Percentiles rank a stretch among this genome's conserved stretches.
phyloP scores from a whole-genome alignment of 2,113 vertebrate species.

The Ginglymostoma cirratum region DNA sequence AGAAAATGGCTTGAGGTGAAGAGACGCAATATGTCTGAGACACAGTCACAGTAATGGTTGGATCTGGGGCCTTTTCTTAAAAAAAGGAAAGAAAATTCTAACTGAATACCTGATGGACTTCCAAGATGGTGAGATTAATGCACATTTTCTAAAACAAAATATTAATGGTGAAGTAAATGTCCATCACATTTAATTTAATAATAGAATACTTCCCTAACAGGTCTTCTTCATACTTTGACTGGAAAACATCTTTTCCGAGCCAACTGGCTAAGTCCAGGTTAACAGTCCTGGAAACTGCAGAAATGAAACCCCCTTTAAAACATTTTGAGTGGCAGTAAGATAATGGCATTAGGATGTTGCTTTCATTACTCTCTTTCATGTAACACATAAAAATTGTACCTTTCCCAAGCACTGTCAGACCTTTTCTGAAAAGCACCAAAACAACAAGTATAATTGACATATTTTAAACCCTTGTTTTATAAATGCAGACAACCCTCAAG shows the following conservation, averaged over 20 bases:
- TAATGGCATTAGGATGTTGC: constrained; percentile 4
- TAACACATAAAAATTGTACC: background rate
- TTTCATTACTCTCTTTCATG: background rate
- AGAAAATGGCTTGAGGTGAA: constrained; percentile 47
- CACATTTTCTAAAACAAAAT: background rate
- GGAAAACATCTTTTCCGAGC: background rate
- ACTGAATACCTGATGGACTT: background rate
- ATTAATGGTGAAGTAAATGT: background rate
- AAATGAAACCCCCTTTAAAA: background rate
- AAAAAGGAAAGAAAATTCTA: background rate
- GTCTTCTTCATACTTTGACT: background rate
- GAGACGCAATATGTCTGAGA: constrained; percentile 44
- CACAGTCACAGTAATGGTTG: constrained; percentile 17
- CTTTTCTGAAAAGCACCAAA: background rate
- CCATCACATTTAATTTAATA: background rate
- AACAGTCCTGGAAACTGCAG: background rate
- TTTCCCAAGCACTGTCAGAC: background rate
- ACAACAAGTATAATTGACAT: background rate
- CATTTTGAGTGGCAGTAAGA: background rate
- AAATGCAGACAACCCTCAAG: background rate
- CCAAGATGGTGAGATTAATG: background rate
- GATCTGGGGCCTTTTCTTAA: background rate
- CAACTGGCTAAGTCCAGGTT: background rate
- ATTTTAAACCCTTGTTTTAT: background rate
- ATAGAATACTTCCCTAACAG: constrained; percentile 7